A percentile compares a stretch with the other conserved stretches of the same genome.
Evolutionary conservation across 2,888 invertebrate species (phyloP).

Genomic region (Morpho deidamia): DNA sequence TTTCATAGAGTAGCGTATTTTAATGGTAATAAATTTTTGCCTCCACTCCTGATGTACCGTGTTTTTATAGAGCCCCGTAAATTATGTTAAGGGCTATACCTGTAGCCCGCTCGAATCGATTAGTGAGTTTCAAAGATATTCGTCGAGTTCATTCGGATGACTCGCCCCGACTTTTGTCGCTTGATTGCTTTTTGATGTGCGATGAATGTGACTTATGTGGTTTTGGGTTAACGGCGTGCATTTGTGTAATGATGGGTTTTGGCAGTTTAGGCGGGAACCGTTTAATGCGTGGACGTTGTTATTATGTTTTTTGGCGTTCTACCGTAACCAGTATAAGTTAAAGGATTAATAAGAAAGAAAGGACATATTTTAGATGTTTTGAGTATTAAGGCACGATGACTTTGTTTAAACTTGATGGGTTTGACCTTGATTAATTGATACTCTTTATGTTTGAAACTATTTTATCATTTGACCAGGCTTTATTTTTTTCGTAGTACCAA

Average conservation of each 20-base stretch:
- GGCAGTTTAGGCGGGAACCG: slow-evolving; percentile 57
- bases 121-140: slow-evolving; percentile 57
- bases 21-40: slow-evolving; percentile 1
- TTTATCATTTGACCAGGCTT: too few species aligned
- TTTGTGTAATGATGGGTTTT: slow-evolving; percentile 64
- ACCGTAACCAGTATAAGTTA: slow-evolving; percentile 18
- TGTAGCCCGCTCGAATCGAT: slow-evolving; percentile 55
- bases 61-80: slow-evolving; percentile 46
- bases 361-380: too few species aligned
- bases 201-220: slow-evolving; percentile 76
- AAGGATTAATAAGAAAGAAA: too few species aligned
- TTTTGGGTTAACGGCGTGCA: slow-evolving; percentile 54
- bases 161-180: slow-evolving; percentile 64
- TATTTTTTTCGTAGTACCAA: too few species aligned
- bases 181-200: slow-evolving; percentile 76
- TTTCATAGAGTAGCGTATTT: neutral
- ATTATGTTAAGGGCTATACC: slow-evolving; percentile 51
- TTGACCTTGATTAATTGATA: too few species aligned
- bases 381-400: too few species aligned
- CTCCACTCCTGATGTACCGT: slow-evolving; percentile 34
- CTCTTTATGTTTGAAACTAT: too few species aligned
- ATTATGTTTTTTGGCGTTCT: slow-evolving; percentile 45
- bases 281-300: slow-evolving; percentile 64
- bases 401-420: too few species aligned
- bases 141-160: slow-evolving; percentile 50